A percentile compares a stretch with the other conserved stretches of the same genome.
Evolutionary conservation across 1,140 invertebrate genomes (phyloP).

Genomic region (Dryas iulia): DNA sequence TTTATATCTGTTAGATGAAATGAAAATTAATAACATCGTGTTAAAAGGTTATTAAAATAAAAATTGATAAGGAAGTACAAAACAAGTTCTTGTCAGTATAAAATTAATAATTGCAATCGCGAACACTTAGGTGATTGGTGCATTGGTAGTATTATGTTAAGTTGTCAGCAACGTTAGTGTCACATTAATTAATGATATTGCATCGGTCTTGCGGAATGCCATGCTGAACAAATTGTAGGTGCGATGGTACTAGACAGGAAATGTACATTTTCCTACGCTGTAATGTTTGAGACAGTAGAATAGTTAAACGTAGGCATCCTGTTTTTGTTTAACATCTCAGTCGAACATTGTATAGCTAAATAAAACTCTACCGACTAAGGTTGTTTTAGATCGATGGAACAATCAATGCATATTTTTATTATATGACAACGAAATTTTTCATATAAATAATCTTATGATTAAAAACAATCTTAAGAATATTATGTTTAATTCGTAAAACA

Average conservation of each 20-base stretch:
- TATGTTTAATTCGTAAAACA: background rate
- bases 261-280: constrained; percentile 45
- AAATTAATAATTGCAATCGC: background rate
- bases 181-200: background rate
- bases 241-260: constrained; percentile 44
- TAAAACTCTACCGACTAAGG: constrained; percentile 44
- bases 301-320: constrained; percentile 44
- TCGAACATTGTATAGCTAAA: constrained; percentile 31
- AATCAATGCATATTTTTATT: background rate
- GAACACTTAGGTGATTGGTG: background rate
- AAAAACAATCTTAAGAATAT: background rate
- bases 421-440: background rate
- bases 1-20: background rate
- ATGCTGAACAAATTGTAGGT: constrained; percentile 40
- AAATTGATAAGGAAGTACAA: background rate
- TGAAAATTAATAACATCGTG: background rate
- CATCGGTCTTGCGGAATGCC: constrained; percentile 12
- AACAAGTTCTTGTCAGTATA: background rate
- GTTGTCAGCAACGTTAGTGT: background rate
- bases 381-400: background rate
- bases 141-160: background rate
- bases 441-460: background rate
- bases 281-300: constrained; percentile 38
- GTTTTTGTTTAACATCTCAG: constrained; percentile 35
- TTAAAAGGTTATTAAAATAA: constrained; percentile 9